Base-by-base conservation (phyloP, 1,140 invertebrate species). In the Leptinotarsa defecta region DNA sequence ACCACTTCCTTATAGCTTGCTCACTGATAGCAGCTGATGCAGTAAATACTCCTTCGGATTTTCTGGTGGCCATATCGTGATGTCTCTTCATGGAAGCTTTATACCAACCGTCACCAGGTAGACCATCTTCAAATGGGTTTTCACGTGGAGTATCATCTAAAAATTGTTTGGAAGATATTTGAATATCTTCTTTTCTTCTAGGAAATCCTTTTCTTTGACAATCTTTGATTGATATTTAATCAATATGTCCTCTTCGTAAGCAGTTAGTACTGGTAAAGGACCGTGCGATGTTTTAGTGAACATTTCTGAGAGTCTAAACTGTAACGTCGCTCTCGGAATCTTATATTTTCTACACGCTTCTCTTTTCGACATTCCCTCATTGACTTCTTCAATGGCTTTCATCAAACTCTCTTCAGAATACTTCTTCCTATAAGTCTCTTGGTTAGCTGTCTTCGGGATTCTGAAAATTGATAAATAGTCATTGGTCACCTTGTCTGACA, bases 21-120 rank as follows among this genome's bases (percentile, higher is more conserved):
- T 86, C 82, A 13, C 80, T 80, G 15, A 86, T 81, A 2, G 71
- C 3, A 20, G 84, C 75, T 74, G 73, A 77, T 13, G 78, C 80
- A 65, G 71, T 48, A 68, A 75, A 75, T 19, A 80, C 76, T 48
- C 71, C 74, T 73, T 81, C 80, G 20, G 52, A 20, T 48, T 24
- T 67, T 76, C 77, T 76, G 24, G 80, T 19, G 77, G 52, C 63
- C 48, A 80, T 24, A 81, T 74, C n/a, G 71, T 80, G 80, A 77
- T 85, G 79, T 43, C 80, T 62, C 62, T 79, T 81, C 63, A 84
- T 65, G 79, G 84, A 85, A n/a, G 77, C 72, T 27, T 82, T 79
- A 65, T 79, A 82, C 84, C 82, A 85, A n/a, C 75, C 77, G n/a
- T 80, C 75, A 13, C 81, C 82, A 13, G 83, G 81, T 34, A 64